These are phyloP conservation scores for Globodera ellingtonae DNA, from an alignment of 1,140 invertebrate genomes.

Conservation along the genomic window DNA sequence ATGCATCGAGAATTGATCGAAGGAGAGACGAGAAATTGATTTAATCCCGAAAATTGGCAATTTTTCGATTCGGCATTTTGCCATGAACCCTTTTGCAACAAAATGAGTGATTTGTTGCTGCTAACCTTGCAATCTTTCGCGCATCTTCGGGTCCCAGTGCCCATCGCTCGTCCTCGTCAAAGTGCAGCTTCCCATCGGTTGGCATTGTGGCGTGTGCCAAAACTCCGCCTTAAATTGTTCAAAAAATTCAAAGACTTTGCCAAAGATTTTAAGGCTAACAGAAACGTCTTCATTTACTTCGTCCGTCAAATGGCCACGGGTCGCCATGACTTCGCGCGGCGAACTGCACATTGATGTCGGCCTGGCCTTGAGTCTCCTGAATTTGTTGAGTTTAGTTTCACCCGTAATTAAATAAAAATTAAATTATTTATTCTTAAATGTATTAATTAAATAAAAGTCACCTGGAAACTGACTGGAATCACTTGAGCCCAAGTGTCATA, in stretches of 20 bases:
- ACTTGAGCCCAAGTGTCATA: conserved; percentile 56
- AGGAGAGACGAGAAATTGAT: no score
- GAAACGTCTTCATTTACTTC: conserved; percentile 33
- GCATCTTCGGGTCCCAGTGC: conserved; percentile 54
- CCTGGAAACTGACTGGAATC: conserved; percentile 31
- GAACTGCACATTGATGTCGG: conserved; percentile 62
- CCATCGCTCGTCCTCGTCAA: conserved; percentile 64
- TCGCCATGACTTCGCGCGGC: conserved; percentile 54
- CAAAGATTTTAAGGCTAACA: not conserved
- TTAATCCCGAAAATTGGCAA: conserved; percentile 20
- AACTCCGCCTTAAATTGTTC: conserved; percentile 53
- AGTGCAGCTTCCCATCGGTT: conserved; percentile 59
- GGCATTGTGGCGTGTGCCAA: conserved; percentile 64
- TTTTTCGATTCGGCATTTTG: not conserved
- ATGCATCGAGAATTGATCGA: no score
- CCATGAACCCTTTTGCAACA: no score
- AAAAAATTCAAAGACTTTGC: not conserved
- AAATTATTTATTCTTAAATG: not conserved
- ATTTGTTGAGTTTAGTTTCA: conserved; percentile 32
- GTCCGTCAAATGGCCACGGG: conserved; percentile 63
- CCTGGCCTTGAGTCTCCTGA: conserved; percentile 36
- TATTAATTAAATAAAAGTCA: not conserved
- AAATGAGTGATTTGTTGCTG: conserved; percentile 5
- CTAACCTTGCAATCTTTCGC: conserved; percentile 50
- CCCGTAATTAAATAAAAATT: not conserved